Evolutionary conservation across 2,113 vertebrate genomes (phyloP).

Genomic region (Pangasianodon hypophthalmus): DNA sequence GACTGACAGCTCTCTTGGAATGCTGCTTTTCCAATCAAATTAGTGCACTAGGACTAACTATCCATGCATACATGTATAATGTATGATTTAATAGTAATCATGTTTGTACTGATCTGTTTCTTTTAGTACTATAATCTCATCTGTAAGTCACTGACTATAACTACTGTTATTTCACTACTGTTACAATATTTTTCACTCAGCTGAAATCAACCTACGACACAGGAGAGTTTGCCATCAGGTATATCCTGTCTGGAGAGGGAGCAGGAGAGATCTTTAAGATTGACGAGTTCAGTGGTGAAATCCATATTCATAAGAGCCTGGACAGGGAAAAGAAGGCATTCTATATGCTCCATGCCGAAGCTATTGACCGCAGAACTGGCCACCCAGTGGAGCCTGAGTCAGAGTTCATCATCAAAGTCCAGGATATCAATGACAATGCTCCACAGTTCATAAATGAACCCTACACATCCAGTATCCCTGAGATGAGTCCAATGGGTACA

Average conservation of each 20-base stretch:
- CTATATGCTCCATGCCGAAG: constrained; percentile 83
- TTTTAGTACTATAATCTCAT: neutral
- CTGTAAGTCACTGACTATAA: neutral
- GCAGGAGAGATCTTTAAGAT: constrained; percentile 82
- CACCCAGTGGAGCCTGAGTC: constrained; percentile 85
- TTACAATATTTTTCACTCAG: constrained; percentile 67
- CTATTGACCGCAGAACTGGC: constrained; percentile 74
- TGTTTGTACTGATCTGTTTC: too few species aligned
- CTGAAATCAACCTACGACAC: constrained; percentile 83
- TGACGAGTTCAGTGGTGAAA: constrained; percentile 77
- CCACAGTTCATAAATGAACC: constrained; percentile 88
- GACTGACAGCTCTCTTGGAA: neutral
- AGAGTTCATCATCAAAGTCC: constrained; percentile 90
- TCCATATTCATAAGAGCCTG: constrained; percentile 76
- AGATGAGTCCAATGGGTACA: constrained; percentile 91
- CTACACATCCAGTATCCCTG: constrained; percentile 85
- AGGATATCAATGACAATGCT: constrained; percentile 89
- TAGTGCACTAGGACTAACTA: neutral
- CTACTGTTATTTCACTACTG: constrained; percentile 15
- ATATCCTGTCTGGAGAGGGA: constrained; percentile 82
- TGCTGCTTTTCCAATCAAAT: neutral
- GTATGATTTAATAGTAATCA: neutral
- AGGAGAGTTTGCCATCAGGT: constrained; percentile 76
- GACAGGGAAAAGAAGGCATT: constrained; percentile 86
- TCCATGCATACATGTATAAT: neutral